phyloP scores from a whole-genome alignment of 2,797 vertebrate species.

The Mormyrus proboscirostris region DNA sequence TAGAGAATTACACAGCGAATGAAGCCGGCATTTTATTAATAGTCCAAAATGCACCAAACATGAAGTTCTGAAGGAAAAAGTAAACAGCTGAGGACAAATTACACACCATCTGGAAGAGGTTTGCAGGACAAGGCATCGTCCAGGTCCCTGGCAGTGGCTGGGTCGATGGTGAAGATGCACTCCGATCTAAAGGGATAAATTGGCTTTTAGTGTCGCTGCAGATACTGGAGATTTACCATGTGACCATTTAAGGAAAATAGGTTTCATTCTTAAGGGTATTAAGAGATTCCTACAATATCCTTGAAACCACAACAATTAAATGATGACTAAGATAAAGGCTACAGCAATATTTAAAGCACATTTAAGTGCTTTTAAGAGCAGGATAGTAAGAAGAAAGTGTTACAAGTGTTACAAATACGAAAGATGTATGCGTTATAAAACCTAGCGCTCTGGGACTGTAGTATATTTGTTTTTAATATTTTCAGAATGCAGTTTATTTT shows the following conservation, averaged over 20 bases:
- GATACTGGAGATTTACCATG: neutral
- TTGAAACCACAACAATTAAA: neutral
- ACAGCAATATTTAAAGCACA: neutral
- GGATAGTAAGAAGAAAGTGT: no score
- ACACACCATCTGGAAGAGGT: slow-evolving; percentile 81
- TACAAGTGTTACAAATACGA: no score
- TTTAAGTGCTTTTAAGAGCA: neutral
- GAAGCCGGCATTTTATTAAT: neutral
- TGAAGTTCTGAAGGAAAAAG: neutral
- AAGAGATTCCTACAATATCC: neutral
- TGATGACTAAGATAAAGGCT: neutral
- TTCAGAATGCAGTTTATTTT: no score
- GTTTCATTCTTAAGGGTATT: neutral
- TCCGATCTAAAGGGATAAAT: slow-evolving; percentile 64
- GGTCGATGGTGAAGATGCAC: slow-evolving; percentile 95
- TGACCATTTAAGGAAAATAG: neutral
- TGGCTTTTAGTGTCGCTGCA: neutral
- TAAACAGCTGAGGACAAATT: neutral
- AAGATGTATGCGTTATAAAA: no score
- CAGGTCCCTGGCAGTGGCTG: slow-evolving; percentile 86
- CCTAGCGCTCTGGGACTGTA: no score
- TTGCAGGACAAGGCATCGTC: slow-evolving; percentile 96
- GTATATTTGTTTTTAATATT: no score
- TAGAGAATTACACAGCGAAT: neutral
- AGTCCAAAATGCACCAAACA: neutral